Conservation (phyloP, 1,140 invertebrate genomes). For the Drosophila arizonae region DNA sequence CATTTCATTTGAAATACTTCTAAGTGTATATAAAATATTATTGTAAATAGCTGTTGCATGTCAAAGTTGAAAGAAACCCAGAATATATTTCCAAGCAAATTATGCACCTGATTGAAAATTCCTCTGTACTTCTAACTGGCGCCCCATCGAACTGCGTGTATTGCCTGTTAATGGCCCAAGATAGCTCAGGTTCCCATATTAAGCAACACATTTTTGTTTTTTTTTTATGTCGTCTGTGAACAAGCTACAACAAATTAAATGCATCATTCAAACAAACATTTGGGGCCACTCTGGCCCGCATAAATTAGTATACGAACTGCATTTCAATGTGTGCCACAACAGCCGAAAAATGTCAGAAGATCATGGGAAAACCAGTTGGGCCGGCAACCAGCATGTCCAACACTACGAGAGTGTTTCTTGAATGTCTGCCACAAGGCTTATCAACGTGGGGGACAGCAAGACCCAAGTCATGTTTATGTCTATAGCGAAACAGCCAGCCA, state of each 20-base stretch:
- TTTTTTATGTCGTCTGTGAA: not conserved
- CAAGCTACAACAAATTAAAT: constrained; percentile 61
- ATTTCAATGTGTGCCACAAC: constrained; percentile 55
- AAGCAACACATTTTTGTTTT: constrained; percentile 23
- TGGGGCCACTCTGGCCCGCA: constrained; percentile 59
- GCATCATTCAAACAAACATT: constrained; percentile 69
- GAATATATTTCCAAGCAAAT: not conserved
- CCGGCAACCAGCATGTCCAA: constrained; percentile 66
- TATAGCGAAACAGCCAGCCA: constrained; percentile 8
- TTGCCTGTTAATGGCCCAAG: constrained; percentile 42
- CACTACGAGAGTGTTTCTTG: constrained; percentile 62
- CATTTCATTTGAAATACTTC: no score
- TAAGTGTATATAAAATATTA: no score
- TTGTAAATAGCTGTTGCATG: not conserved
- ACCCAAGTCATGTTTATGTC: constrained; percentile 48
- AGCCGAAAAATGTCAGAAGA: constrained; percentile 63
- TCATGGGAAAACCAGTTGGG: constrained; percentile 66
- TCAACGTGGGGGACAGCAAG: constrained; percentile 66
- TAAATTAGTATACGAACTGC: constrained; percentile 71
- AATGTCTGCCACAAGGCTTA: constrained; percentile 69
- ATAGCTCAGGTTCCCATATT: constrained; percentile 36
- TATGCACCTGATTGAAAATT: constrained; percentile 8
- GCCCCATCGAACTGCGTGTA: constrained; percentile 37
- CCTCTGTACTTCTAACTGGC: constrained; percentile 17
- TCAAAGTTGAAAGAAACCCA: not conserved